Evolutionary conservation across 1,140 invertebrate genomes (phyloP).

Genomic region (Procambarus clarkii): DNA sequence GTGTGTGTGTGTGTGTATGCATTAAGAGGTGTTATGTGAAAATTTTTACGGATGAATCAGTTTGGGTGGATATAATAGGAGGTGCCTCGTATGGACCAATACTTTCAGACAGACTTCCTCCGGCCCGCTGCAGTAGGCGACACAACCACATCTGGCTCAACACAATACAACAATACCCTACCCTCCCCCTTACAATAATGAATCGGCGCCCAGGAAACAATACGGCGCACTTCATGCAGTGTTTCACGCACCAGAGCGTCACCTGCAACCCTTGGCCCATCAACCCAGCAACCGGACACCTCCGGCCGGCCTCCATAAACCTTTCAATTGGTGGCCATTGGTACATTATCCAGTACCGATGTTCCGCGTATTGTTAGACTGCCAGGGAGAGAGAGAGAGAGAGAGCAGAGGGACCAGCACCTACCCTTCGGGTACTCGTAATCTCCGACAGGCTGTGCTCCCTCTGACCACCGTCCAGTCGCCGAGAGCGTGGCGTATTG

Average conservation of each 20-base stretch:
- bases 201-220: neutral
- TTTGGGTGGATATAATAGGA: no score
- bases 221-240: neutral
- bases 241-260: neutral
- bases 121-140: no score
- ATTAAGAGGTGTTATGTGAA: no score
- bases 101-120: no score
- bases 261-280: neutral
- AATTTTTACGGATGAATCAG: no score
- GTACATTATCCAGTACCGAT: neutral
- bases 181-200: no score
- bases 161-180: neutral
- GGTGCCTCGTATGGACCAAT: no score
- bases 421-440: no score
- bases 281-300: neutral
- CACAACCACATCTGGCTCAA: neutral
- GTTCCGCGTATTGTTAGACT: neutral
- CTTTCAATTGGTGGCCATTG: neutral
- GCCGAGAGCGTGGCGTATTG: neutral
- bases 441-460: neutral
- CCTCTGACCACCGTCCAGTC: constrained; percentile 9
- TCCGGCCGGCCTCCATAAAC: neutral
- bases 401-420: neutral
- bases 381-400: no score
- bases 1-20: no score